Evolutionary conservation across 2,888 invertebrate species (phyloP).

Genomic region (Pandemis heparana): DNA sequence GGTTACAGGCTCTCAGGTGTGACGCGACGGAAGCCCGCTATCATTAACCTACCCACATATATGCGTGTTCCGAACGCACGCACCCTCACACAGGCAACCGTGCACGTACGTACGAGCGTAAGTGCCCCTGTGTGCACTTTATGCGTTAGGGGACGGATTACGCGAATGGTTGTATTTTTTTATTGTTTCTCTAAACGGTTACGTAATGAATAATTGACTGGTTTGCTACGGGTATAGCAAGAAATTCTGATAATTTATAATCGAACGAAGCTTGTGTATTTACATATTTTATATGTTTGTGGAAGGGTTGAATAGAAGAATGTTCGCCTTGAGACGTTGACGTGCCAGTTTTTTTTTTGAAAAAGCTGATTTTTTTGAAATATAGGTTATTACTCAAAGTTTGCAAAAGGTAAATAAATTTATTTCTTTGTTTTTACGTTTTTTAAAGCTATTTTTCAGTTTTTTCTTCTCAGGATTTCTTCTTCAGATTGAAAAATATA

Average conservation of each 20-base stretch:
- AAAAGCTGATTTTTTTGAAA: no score
- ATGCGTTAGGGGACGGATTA: conserved; percentile 68
- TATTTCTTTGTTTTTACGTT: no score
- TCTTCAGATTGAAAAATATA: no score
- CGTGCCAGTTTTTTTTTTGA: no score
- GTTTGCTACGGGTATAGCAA: conserved; percentile 20
- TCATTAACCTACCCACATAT: conserved; percentile 82
- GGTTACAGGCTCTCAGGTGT: conserved; percentile 85
- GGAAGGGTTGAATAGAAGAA: background rate
- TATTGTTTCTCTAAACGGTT: conserved; percentile 46
- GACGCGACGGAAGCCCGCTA: conserved; percentile 84
- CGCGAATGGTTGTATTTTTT: conserved; percentile 51
- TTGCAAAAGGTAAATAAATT: no score
- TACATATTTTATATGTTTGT: background rate
- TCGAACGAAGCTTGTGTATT: background rate
- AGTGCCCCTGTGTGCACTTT: conserved; percentile 57
- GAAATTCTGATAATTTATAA: conserved; percentile 31
- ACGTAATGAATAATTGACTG: conserved; percentile 43
- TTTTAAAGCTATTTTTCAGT: no score
- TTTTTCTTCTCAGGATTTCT: no score
- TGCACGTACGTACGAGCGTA: conserved; percentile 56
- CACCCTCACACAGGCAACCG: conserved; percentile 56
- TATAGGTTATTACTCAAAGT: no score
- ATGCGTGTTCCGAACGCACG: conserved; percentile 62
- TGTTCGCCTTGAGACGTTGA: background rate